Evolutionary conservation across 2,113 vertebrate species (phyloP).

Genomic region (Elephantulus edwardii): DNA sequence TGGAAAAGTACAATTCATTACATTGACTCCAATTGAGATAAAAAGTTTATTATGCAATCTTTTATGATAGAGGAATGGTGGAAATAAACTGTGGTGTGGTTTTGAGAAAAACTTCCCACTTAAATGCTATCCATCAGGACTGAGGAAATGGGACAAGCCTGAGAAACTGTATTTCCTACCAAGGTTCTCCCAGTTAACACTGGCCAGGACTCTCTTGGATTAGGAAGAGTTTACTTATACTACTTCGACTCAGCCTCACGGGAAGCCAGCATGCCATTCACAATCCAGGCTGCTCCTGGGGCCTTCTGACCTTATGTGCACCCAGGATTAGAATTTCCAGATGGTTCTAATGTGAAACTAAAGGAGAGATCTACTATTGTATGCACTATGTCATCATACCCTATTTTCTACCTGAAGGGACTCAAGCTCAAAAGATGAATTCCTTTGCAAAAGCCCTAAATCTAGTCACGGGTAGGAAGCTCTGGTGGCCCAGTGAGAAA

Average conservation of each 20-base stretch:
- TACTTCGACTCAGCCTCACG: background rate
- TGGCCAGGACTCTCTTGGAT: background rate
- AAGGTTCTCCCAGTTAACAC: background rate
- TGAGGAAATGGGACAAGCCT: background rate
- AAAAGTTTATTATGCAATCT: background rate
- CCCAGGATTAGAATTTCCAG: background rate
- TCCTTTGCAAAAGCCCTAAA: background rate
- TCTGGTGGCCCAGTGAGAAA: too few species aligned
- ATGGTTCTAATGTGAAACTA: background rate
- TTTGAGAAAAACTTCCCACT: conserved; percentile 1
- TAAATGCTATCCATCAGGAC: background rate
- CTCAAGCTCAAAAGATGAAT: background rate
- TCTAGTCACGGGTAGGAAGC: background rate
- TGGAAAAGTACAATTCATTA: conserved; percentile 7
- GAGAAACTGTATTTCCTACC: background rate
- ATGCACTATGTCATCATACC: too few species aligned
- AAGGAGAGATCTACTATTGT: background rate
- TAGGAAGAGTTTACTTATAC: background rate
- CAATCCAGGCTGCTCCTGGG: too few species aligned
- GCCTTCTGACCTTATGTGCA: background rate
- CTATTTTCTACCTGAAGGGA: background rate
- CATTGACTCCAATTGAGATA: background rate
- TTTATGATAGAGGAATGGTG: background rate
- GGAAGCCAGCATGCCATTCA: background rate
- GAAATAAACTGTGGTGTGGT: conserved; percentile 9